A percentile compares a stretch with the other conserved stretches of the same genome.
Evolutionary conservation across 2,888 invertebrate genomes (phyloP).

Genomic region (Pseudococcus longispinus): DNA sequence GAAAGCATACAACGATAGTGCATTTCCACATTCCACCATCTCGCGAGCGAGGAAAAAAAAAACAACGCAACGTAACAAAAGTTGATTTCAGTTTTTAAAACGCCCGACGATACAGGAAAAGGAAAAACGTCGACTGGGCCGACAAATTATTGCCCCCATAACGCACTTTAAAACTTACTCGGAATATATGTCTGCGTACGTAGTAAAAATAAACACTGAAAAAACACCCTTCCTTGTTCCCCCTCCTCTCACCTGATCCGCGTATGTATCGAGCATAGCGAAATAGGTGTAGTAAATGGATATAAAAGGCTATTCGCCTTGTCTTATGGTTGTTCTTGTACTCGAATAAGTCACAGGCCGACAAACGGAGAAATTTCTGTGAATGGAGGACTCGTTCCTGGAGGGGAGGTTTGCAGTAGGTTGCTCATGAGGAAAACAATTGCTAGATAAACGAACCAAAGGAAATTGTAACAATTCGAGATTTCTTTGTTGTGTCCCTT

Average conservation of each 20-base stretch:
- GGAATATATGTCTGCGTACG: background rate
- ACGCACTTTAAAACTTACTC: constrained; percentile 34
- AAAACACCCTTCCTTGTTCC: background rate
- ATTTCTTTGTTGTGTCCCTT: background rate
- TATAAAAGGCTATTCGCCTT: constrained; percentile 18
- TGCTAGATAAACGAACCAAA: constrained; percentile 6
- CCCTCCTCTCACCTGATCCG: too few relatives aligned
- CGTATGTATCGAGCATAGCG: background rate
- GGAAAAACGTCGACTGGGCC: constrained; percentile 39
- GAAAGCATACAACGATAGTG: constrained; percentile 12
- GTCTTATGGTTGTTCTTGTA: background rate
- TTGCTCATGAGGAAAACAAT: background rate
- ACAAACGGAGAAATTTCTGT: background rate
- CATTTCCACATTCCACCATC: background rate
- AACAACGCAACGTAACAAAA: background rate
- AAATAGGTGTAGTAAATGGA: constrained; percentile 45
- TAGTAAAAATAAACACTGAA: constrained; percentile 30
- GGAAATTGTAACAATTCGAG: background rate
- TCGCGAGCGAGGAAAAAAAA: background rate
- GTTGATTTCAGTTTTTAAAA: constrained; percentile 36
- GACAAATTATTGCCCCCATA: constrained; percentile 45
- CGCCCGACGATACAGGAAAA: background rate
- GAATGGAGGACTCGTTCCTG: background rate
- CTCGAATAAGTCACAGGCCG: background rate
- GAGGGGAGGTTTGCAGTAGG: background rate